Base-by-base conservation (phyloP, 1,140 invertebrate species). In the Saccostrea glomerata region DNA sequence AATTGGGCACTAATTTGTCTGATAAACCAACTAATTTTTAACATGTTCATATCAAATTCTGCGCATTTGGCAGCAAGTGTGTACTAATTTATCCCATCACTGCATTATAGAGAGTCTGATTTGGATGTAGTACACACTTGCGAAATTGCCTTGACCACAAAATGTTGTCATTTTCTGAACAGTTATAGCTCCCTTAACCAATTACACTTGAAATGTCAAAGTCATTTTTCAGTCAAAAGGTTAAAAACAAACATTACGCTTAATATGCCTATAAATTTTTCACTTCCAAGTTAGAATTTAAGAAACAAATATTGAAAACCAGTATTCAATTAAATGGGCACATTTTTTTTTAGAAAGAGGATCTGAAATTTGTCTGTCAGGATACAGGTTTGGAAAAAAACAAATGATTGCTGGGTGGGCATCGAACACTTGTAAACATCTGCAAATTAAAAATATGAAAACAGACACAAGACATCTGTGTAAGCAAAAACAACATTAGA, bases 391-490 rank as follows among this genome's bases (percentile, higher is more conserved):
- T 36, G 0, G 25, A 25, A 36, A 11, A 77, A 77, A 77, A 77
- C 70, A 77, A 77, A 77, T 77, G 70, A 36, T 77, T 30, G 9
- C 11, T 77, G 70, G 70, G 70, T 77, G 70, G 70, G 70, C 70
- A 77, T 77, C 25, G 30, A 77, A 77, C 70, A 77, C 70, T 77
- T 77, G 70, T 77, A 77, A 77, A 77, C 70, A 77, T 77, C 70
- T 77, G 70, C 70, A 77, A 66, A 77, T 77, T 77, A 30, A 77
- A 77, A 77, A 77, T 77, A 77, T 77, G 70, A 77, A 77, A 77
- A 77, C 70, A 77, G 70, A 77, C 25, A 77, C 70, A 77, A 25
- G 13, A 77, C 70, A 77, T 36, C 70, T 77, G 70, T 36, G 25
- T 6, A 36, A 30, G 23, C 13, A 30, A 20, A 63, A 20, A 63